Conservation (phyloP, 1,140 invertebrate genomes). For the Zaprionus nigranus region DNA sequence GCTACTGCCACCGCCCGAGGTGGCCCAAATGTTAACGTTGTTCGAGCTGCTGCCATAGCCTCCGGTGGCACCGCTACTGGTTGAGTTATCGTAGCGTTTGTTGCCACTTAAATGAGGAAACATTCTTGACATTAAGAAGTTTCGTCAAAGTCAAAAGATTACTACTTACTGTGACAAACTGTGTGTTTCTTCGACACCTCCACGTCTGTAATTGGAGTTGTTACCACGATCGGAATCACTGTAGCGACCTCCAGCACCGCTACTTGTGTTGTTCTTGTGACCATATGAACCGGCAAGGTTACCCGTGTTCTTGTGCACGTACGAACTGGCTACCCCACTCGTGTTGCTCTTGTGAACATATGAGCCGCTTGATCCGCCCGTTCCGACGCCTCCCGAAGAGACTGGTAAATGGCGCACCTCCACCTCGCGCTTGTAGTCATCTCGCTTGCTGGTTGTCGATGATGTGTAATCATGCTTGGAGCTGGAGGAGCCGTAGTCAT, state of each 20-base stretch:
- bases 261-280: conserved; percentile 60
- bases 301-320: conserved; percentile 61
- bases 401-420: conserved; percentile 74
- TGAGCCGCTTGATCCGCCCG: conserved; percentile 59
- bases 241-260: conserved; percentile 57
- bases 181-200: conserved; percentile 68
- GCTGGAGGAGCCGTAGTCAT: conserved; percentile 67
- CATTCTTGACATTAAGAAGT: neutral
- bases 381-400: conserved; percentile 36
- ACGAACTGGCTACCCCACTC: conserved; percentile 46
- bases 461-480: conserved; percentile 68
- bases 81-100: conserved; percentile 79
- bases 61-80: conserved; percentile 53
- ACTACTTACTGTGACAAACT: conserved; percentile 56
- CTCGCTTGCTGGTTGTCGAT: conserved; percentile 66
- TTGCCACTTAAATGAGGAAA: conserved; percentile 42
- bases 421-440: conserved; percentile 72
- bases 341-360: conserved; percentile 69
- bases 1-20: conserved; percentile 51
- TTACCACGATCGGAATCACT: conserved; percentile 67
- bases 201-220: conserved; percentile 69
- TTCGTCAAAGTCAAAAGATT: neutral
- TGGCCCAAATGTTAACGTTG: conserved; percentile 72
- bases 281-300: conserved; percentile 55
- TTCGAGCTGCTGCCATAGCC: conserved; percentile 67